Percentiles rank a stretch among this genome's conserved stretches.
Conservation (phyloP, 1,140 invertebrate genomes). For the Lasaia peninsularis region DNA sequence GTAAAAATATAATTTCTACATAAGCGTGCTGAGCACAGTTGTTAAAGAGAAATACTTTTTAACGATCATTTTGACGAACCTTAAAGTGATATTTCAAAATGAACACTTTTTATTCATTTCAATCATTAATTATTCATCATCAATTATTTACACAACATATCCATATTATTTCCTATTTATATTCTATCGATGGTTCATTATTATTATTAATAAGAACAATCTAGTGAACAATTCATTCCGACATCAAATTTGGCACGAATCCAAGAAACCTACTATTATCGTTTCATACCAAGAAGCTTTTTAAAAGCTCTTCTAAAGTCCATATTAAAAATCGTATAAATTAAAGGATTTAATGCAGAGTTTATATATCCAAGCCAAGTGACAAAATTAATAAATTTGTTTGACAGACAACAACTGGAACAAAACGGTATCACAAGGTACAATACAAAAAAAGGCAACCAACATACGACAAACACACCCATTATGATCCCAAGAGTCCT, state of each 20-base stretch:
- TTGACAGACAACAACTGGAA: conserved; percentile 85
- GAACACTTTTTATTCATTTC: no score
- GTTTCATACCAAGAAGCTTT: conserved; percentile 85
- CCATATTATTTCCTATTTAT: no score
- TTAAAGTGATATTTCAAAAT: no score
- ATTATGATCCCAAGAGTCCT: conserved; percentile 95
- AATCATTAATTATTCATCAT: no score
- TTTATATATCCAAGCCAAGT: conserved; percentile 99
- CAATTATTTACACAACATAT: no score
- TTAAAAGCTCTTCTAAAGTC: conserved; percentile 97
- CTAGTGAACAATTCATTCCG: background rate
- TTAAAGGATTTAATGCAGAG: conserved; percentile 97
- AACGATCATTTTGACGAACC: no score
- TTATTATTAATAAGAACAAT: background rate
- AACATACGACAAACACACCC: conserved; percentile 97
- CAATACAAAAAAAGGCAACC: conserved; percentile 97
- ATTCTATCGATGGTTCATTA: no score
- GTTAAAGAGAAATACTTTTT: no score
- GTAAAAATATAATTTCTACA: no score
- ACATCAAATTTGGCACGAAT: conserved; percentile 43
- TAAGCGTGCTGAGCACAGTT: no score
- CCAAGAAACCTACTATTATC: conserved; percentile 30
- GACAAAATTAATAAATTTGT: conserved; percentile 90
- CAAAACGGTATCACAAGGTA: conserved; percentile 96
- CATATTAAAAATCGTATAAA: conserved; percentile 98